Evolutionary conservation across 1,140 invertebrate species (phyloP).

Genomic region (Solen grandis): DNA sequence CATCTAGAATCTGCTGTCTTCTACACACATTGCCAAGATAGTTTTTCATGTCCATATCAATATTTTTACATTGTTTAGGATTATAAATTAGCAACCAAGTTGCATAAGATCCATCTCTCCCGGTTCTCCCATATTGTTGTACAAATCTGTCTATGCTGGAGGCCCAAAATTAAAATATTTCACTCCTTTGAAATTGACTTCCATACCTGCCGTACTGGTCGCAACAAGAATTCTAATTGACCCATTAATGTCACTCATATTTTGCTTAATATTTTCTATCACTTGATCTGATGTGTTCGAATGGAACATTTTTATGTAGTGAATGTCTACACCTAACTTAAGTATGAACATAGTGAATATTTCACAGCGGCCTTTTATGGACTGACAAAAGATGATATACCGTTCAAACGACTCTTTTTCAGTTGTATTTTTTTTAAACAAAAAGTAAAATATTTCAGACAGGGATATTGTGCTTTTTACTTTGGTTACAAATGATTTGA

Average conservation of each 20-base stretch:
- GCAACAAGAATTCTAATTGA: neutral
- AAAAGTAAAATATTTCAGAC: neutral
- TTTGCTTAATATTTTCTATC: constrained; percentile 45
- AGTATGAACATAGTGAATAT: neutral
- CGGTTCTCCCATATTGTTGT: neutral
- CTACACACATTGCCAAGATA: neutral
- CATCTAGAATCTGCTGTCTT: neutral
- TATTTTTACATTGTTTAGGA: neutral
- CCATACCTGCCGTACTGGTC: neutral
- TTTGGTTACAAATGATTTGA: neutral
- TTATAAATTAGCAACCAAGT: neutral
- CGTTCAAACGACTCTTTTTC: too few relatives aligned
- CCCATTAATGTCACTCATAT: constrained; percentile 31
- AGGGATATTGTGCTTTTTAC: neutral
- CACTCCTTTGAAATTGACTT: neutral
- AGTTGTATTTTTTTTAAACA: neutral
- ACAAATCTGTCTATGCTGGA: neutral
- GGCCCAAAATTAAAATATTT: neutral
- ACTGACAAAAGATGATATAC: neutral
- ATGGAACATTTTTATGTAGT: constrained; percentile 19
- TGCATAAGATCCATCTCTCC: neutral
- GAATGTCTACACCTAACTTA: neutral
- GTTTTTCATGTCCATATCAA: neutral
- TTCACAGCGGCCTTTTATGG: neutral
- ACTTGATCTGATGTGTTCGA: constrained; percentile 50